phyloP scores from a whole-genome alignment of 2,113 vertebrate genomes.

The Recurvirostra avosetta region DNA sequence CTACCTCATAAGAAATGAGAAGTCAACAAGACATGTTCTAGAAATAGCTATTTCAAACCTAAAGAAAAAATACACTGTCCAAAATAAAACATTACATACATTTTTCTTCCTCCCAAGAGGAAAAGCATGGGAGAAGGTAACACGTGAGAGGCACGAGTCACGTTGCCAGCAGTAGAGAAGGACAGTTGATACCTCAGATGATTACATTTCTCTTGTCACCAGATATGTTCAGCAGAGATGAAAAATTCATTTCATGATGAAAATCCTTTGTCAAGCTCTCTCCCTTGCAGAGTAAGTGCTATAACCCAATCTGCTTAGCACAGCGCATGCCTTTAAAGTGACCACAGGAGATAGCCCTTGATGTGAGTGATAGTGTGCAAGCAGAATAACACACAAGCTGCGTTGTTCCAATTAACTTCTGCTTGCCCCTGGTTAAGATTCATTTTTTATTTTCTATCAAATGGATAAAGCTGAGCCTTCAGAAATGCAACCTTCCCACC shows the following conservation, averaged over 20 bases:
- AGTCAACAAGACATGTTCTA: background rate
- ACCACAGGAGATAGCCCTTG: background rate
- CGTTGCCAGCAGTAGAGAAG: background rate
- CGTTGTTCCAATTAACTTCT: background rate
- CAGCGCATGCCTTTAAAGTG: background rate
- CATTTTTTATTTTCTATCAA: background rate
- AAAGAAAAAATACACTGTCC: background rate
- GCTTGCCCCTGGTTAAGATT: background rate
- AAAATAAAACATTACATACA: background rate
- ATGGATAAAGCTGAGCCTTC: background rate
- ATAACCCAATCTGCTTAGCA: background rate
- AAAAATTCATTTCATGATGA: background rate
- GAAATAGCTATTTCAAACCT: background rate
- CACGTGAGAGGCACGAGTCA: background rate
- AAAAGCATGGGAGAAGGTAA: background rate
- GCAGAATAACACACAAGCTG: background rate
- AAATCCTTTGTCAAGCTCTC: background rate
- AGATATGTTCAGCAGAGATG: background rate
- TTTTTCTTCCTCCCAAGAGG: background rate
- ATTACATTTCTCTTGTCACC: background rate
- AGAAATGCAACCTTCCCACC: background rate
- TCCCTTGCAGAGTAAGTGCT: background rate
- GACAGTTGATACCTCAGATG: background rate
- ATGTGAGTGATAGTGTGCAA: background rate
- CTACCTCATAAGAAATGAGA: background rate